Conservation (phyloP, 2,888 invertebrate genomes). For the Heteropelma amictum region DNA sequence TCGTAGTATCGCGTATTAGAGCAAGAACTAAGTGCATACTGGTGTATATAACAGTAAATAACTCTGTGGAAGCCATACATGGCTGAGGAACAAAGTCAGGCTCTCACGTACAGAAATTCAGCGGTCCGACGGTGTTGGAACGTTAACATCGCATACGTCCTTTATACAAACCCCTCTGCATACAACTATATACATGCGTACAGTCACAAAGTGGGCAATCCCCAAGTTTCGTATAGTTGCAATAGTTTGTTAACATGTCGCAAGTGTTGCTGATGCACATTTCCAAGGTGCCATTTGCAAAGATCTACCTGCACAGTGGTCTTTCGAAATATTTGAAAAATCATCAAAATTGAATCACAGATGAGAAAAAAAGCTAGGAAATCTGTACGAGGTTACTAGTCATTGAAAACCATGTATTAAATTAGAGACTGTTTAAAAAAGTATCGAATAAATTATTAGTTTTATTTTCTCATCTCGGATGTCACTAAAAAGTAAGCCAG, state of each 20-base stretch:
- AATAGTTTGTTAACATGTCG: conserved; percentile 31
- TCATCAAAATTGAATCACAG: conserved; percentile 9
- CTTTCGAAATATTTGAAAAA: conserved; percentile 1
- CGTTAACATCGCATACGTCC: background rate
- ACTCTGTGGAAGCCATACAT: conserved; percentile 2
- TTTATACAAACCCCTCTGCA: background rate
- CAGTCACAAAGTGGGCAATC: background rate
- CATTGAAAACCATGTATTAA: no score
- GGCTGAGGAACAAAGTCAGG: conserved; percentile 9
- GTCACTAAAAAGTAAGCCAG: no score
- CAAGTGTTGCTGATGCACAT: conserved; percentile 18
- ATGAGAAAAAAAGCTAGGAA: background rate
- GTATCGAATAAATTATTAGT: no score
- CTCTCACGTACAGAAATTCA: conserved; percentile 16
- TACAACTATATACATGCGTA: background rate
- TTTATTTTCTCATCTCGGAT: no score
- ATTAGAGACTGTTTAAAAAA: no score
- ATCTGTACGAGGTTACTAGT: no score
- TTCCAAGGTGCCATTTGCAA: background rate
- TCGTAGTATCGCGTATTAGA: conserved; percentile 14
- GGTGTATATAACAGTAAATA: conserved; percentile 26
- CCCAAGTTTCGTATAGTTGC: conserved; percentile 19
- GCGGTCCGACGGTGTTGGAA: conserved; percentile 4
- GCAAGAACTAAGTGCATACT: conserved; percentile 21
- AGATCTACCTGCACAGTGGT: conserved; percentile 10